Conservation (phyloP, 1,140 invertebrate genomes). For the Panonychus citri region DNA sequence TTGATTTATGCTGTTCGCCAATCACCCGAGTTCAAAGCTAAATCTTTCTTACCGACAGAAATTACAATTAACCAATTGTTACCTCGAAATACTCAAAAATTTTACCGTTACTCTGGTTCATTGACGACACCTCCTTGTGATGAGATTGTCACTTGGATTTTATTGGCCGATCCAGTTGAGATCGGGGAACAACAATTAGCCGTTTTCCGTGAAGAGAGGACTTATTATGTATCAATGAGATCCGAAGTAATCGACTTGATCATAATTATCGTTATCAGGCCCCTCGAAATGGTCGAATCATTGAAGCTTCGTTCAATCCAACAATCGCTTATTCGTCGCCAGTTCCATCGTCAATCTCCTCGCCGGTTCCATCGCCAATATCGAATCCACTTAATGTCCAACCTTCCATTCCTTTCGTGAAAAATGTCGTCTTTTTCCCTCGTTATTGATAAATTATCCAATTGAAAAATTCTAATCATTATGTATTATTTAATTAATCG, state of each 20-base stretch:
- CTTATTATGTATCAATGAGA: neutral
- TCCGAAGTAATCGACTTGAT: neutral
- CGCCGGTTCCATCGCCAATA: no score
- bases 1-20: neutral
- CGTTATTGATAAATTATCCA: no score
- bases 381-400: no score
- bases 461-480: no score
- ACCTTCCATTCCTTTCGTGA: no score
- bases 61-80: neutral
- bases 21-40: neutral
- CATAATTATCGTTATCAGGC: neutral
- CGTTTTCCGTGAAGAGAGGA: neutral
- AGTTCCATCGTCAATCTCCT: no score
- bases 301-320: neutral
- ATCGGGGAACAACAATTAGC: neutral
- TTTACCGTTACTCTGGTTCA: conserved; percentile 43
- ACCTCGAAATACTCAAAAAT: conserved; percentile 20
- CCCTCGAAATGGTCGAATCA: neutral
- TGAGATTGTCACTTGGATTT: conserved; percentile 45
- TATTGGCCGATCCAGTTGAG: conserved; percentile 23
- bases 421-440: no score
- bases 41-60: neutral
- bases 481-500: no score
- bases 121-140: conserved; percentile 47
- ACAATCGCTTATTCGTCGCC: no score